A percentile compares a stretch with the other conserved stretches of the same genome.
Conservation (phyloP, 2,797 vertebrate species). For the Bradypus variegatus region DNA sequence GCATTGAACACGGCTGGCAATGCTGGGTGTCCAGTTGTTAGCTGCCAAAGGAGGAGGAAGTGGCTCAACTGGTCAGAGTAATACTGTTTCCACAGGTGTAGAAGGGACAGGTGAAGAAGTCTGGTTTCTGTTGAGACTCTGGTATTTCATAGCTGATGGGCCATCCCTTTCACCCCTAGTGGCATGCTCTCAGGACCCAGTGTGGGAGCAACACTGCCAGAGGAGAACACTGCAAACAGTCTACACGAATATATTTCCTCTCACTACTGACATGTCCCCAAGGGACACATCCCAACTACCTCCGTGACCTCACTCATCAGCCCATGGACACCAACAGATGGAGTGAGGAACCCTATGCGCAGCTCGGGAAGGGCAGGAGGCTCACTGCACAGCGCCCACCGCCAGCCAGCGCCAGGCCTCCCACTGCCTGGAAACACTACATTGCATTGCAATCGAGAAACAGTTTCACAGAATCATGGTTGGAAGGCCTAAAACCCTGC, state of each 20-base stretch:
- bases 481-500: conserved; percentile 17
- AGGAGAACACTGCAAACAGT: neutral
- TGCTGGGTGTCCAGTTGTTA: neutral
- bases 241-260: neutral
- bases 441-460: conserved; percentile 61
- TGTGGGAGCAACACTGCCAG: neutral
- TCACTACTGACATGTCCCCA: neutral
- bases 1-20: neutral
- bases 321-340: neutral
- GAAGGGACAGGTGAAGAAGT: neutral
- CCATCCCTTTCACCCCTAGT: neutral
- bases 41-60: neutral
- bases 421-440: conserved; percentile 44
- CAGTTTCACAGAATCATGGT: conserved; percentile 38
- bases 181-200: neutral
- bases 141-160: neutral
- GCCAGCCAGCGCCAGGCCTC: neutral
- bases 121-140: neutral
- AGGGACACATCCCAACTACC: neutral
- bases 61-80: neutral
- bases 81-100: neutral
- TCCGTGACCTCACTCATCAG: neutral
- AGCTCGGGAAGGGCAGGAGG: conserved; percentile 41
- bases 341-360: neutral
- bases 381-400: neutral